phyloP scores from a whole-genome alignment of 2,113 vertebrate genomes.

The Romanogobio albipinnatus region DNA sequence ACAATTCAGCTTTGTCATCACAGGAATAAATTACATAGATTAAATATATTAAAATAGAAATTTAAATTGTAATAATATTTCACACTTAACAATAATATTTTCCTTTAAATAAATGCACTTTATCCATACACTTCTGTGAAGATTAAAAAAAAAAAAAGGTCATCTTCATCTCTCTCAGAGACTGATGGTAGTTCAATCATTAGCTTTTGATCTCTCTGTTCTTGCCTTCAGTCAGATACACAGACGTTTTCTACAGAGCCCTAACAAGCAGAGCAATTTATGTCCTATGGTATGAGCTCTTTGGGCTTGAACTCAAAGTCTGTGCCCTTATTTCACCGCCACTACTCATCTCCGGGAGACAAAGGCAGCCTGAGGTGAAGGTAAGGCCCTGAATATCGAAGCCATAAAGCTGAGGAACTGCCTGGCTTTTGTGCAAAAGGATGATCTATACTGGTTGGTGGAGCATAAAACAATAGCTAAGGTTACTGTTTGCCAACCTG shows the following conservation, averaged over 20 bases:
- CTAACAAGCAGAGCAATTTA: constrained; percentile 44
- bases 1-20: background rate
- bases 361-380: constrained; percentile 67
- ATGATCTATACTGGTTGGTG: constrained; percentile 66
- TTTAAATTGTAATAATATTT: background rate
- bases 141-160: background rate
- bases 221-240: constrained; percentile 14
- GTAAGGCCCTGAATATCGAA: constrained; percentile 44
- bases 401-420: constrained; percentile 65
- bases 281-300: constrained; percentile 16
- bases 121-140: background rate
- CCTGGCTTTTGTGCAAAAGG: constrained; percentile 59
- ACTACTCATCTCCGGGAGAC: constrained; percentile 40
- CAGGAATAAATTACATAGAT: background rate
- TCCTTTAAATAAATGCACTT: background rate
- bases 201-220: background rate
- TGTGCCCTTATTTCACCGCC: constrained; percentile 45
- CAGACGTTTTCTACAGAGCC: background rate
- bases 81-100: background rate
- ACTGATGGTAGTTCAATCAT: background rate
- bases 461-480: constrained; percentile 69
- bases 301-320: constrained; percentile 26
- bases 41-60: background rate
- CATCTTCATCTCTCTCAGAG: background rate
- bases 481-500: constrained; percentile 59